Evolutionary conservation across 2,113 vertebrate species (phyloP).

Genomic region (Illadopsis cleaveri): DNA sequence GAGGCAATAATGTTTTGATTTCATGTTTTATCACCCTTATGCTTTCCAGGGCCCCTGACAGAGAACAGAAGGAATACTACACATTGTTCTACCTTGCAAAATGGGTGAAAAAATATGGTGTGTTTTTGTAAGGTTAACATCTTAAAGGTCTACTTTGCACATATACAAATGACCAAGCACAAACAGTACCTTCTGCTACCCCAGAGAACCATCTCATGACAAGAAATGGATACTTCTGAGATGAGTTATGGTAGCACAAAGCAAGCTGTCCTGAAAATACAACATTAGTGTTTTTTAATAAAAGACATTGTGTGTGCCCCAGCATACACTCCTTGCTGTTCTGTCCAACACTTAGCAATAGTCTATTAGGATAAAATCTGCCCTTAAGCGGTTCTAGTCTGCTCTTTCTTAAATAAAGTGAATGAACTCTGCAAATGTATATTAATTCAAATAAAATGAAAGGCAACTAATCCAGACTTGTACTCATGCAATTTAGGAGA

Average conservation of each 20-base stretch:
- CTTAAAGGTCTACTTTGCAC: neutral
- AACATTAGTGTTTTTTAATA: neutral
- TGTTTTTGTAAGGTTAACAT: neutral
- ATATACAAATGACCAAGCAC: neutral
- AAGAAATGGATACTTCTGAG: neutral
- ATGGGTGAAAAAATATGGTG: neutral
- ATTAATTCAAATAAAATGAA: slow-evolving; percentile 31
- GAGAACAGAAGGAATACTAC: neutral
- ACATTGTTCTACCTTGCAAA: neutral
- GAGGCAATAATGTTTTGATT: neutral
- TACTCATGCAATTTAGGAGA: neutral
- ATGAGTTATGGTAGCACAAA: neutral
- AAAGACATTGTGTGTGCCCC: neutral
- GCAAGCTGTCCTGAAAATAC: neutral
- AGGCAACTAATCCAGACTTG: slow-evolving; percentile 56
- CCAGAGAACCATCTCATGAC: neutral
- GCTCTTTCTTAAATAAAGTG: neutral
- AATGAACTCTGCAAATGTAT: neutral
- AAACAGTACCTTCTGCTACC: neutral
- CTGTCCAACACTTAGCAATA: neutral
- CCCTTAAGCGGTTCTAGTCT: slow-evolving; percentile 28
- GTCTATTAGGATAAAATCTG: slow-evolving; percentile 33
- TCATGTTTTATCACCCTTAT: neutral
- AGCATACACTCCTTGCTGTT: neutral
- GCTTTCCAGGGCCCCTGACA: neutral